Conservation (phyloP, 2,888 invertebrate species). For the Incurvaria masculella region DNA sequence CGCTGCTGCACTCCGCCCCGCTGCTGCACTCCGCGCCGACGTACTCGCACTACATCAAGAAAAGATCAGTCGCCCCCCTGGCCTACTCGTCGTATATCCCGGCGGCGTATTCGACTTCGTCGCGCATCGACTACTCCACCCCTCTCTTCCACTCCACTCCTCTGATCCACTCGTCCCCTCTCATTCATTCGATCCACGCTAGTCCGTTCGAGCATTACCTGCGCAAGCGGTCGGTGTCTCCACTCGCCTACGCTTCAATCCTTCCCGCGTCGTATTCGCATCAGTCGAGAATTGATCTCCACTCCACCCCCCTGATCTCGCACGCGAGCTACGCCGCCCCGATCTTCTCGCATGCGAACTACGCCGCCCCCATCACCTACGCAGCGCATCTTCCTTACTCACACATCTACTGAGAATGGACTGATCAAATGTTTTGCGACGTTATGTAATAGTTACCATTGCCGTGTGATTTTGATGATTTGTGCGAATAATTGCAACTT, state of each 20-base stretch:
- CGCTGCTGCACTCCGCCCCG: constrained; percentile 25
- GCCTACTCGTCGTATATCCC: too few relatives aligned
- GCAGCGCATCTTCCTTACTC: background rate
- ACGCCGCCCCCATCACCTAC: background rate
- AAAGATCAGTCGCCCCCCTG: constrained; percentile 23
- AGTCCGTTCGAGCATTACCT: background rate
- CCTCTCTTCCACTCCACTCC: background rate
- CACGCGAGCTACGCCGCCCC: background rate
- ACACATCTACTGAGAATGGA: background rate
- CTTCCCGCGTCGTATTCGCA: constrained; percentile 22
- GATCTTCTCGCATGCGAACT: background rate
- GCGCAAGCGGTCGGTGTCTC: background rate
- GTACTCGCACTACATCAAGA: constrained; percentile 30
- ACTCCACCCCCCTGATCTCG: constrained; percentile 3
- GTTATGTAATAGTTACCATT: too few relatives aligned
- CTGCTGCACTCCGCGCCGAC: constrained; percentile 19
- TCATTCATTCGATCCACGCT: too few relatives aligned
- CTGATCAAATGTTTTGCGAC: too few relatives aligned
- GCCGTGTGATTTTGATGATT: too few relatives aligned
- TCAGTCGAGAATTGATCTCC: constrained; percentile 9
- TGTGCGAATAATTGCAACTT: too few relatives aligned
- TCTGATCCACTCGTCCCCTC: background rate
- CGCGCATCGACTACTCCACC: too few relatives aligned
- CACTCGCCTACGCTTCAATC: constrained; percentile 5
- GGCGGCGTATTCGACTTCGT: too few relatives aligned